Conservation (phyloP, 2,113 vertebrate species). For the Sinocyclocheilus rhinocerous region DNA sequence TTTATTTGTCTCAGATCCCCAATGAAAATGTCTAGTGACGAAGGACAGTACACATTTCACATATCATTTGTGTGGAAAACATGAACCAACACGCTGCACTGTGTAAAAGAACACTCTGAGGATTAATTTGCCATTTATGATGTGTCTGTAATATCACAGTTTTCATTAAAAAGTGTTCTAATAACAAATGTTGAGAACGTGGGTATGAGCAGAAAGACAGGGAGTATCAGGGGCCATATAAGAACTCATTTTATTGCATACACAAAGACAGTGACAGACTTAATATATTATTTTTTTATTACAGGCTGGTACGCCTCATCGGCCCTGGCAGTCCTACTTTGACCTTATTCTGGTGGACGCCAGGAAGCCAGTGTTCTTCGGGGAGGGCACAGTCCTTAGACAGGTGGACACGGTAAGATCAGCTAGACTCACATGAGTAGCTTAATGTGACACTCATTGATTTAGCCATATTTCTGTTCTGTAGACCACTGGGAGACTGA, state of each 20-base stretch:
- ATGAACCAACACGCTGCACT: background rate
- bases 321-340: conserved; percentile 97
- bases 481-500: conserved; percentile 92
- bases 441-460: background rate
- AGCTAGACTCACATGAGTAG: background rate
- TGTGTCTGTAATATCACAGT: background rate
- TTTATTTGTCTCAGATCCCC: background rate
- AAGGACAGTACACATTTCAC: background rate
- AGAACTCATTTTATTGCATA: background rate
- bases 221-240: conserved; percentile 2
- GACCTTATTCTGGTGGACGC: conserved; percentile 97
- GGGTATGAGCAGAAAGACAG: background rate
- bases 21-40: background rate
- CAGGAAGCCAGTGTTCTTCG: conserved; percentile 96
- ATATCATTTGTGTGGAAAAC: background rate
- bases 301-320: conserved; percentile 80
- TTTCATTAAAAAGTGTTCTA: background rate
- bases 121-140: background rate
- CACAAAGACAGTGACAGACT: conserved; percentile 1
- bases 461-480: conserved; percentile 11
- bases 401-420: conserved; percentile 94
- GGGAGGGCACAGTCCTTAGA: conserved; percentile 92
- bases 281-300: conserved; percentile 36
- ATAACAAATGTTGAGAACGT: background rate
- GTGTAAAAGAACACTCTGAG: background rate